Evolutionary conservation across 1,140 invertebrate genomes (phyloP).

Genomic region (Drosophila sp.): DNA sequence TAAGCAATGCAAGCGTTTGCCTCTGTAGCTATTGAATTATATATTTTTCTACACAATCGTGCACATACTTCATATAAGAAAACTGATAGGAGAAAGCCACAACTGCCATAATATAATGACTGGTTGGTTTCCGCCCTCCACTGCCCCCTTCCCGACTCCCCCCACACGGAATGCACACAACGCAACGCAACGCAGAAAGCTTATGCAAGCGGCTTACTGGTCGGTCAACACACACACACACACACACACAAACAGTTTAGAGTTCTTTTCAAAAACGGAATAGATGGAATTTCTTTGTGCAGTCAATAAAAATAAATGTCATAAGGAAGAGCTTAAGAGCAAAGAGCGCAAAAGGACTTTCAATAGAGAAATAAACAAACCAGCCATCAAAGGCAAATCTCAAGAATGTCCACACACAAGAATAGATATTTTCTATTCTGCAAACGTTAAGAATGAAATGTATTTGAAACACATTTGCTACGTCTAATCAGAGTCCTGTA

Average conservation of each 20-base stretch:
- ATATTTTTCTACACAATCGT: conserved; percentile 59
- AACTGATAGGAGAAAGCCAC: conserved; percentile 31
- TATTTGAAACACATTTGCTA: conserved; percentile 17
- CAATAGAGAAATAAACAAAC: conserved; percentile 51
- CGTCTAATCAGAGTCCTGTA: conserved; percentile 57
- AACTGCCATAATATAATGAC: conserved; percentile 36
- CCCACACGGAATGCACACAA: not conserved
- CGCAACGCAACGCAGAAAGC: conserved; percentile 20
- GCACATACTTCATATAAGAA: conserved; percentile 46
- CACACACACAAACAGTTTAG: conserved; percentile 46
- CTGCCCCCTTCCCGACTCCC: not conserved
- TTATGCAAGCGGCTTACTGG: conserved; percentile 61
- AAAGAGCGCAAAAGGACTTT: conserved; percentile 58
- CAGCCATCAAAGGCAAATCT: conserved; percentile 1
- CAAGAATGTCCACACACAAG: not conserved
- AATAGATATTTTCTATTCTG: not conserved
- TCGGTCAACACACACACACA: conserved; percentile 20
- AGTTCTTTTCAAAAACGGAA: conserved; percentile 29
- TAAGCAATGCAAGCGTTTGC: conserved; percentile 25
- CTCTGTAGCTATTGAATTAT: conserved; percentile 55
- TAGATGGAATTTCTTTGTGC: conserved; percentile 27
- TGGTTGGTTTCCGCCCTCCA: not conserved
- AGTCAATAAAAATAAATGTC: conserved; percentile 81
- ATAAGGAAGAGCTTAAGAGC: conserved; percentile 73
- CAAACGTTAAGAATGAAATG: not conserved